phyloP scores from a whole-genome alignment of 1,140 invertebrate genomes.

The Littorina saxatilis region DNA sequence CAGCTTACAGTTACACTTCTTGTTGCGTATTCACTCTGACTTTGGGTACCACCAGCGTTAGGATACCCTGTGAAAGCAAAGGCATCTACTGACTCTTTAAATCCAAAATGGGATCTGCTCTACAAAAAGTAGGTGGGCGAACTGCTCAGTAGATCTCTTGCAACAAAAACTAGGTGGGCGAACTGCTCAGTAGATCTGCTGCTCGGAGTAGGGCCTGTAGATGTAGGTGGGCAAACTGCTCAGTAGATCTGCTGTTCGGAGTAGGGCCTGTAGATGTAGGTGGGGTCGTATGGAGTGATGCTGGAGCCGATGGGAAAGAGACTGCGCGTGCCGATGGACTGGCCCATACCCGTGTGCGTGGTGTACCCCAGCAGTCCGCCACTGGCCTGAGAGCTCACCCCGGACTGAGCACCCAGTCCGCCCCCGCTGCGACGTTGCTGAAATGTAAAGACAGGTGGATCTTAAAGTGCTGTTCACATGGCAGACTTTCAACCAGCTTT shows the following conservation, averaged over 20 bases:
- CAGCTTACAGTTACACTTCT: too few species aligned
- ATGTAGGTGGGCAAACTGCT: background rate
- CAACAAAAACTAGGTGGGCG: too few species aligned
- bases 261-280: constrained; percentile 31
- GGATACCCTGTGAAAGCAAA: too few species aligned
- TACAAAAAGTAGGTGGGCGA: too few species aligned
- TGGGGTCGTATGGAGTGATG: constrained; percentile 17
- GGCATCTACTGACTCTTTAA: too few species aligned
- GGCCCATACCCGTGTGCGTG: background rate
- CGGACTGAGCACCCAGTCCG: background rate
- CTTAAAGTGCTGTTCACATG: too few species aligned
- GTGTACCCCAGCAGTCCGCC: background rate
- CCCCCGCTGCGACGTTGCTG: background rate
- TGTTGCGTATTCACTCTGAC: too few species aligned
- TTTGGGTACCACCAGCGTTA: too few species aligned
- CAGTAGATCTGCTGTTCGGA: constrained; percentile 26
- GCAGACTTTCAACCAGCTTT: too few species aligned
- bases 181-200: constrained; percentile 26
- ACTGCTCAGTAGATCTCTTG: too few species aligned
- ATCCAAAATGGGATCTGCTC: too few species aligned
- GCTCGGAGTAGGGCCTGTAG: constrained; percentile 28
- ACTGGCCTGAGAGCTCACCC: background rate
- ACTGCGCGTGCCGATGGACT: background rate
- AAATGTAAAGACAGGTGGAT: background rate
- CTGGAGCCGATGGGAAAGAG: background rate